Conservation (phyloP, 2,797 vertebrate species). For the Avahi laniger region DNA sequence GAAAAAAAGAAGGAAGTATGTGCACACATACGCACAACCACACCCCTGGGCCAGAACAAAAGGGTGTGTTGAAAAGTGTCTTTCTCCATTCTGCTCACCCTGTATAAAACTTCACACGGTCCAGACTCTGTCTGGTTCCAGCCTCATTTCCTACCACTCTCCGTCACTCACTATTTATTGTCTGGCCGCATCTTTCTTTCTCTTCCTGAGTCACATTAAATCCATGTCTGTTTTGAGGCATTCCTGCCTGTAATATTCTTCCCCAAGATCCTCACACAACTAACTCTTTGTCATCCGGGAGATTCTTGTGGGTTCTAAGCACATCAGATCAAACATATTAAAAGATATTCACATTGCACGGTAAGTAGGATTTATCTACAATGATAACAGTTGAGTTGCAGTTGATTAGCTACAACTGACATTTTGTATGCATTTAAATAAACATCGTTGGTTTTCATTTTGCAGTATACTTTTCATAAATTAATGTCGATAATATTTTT, state of each 20-base stretch:
- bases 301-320: background rate
- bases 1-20: background rate
- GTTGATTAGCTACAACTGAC: background rate
- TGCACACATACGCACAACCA: background rate
- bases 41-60: background rate
- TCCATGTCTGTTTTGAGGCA: background rate
- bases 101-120: background rate
- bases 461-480: constrained; percentile 14
- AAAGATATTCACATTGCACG: background rate
- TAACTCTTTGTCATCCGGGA: background rate
- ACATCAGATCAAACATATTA: background rate
- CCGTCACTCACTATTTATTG: background rate
- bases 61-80: background rate
- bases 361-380: background rate
- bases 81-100: background rate
- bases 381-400: background rate
- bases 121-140: background rate
- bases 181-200: background rate
- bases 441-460: background rate
- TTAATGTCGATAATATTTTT: background rate
- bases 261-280: background rate
- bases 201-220: background rate
- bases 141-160: background rate
- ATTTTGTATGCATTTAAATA: constrained; percentile 20
- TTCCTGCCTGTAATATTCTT: background rate